These are phyloP conservation scores for Troides oblongomaculatus DNA, from an alignment of 2,888 invertebrate genomes.

Conservation along the genomic window DNA sequence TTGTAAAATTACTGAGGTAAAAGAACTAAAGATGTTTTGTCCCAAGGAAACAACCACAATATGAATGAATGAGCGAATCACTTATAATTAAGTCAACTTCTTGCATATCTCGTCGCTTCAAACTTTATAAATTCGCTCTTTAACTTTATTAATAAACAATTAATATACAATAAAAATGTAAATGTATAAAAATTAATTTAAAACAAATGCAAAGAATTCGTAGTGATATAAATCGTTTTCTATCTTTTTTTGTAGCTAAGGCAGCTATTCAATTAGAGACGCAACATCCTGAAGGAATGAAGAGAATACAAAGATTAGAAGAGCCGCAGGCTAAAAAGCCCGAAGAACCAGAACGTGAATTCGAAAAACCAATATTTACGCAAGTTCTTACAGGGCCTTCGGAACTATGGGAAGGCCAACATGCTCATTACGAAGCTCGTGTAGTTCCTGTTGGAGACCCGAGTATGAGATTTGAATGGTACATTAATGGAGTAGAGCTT, in stretches of 20 bases:
- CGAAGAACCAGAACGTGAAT: conserved; percentile 88
- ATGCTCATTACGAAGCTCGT: conserved; percentile 93
- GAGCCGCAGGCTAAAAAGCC: conserved; percentile 84
- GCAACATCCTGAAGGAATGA: conserved; percentile 96
- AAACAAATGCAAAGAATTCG: not conserved
- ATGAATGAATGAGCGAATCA: too few relatives aligned
- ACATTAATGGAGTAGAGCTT: conserved; percentile 94
- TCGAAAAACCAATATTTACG: conserved; percentile 95
- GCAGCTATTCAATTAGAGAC: conserved; percentile 93
- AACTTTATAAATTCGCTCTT: too few relatives aligned
- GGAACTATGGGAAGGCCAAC: conserved; percentile 94
- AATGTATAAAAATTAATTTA: not conserved
- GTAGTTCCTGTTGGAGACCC: conserved; percentile 97
- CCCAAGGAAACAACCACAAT: too few relatives aligned
- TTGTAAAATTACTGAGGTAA: too few relatives aligned
- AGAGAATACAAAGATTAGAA: conserved; percentile 92
- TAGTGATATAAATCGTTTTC: not conserved
- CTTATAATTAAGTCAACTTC: too few relatives aligned
- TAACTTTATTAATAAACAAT: too few relatives aligned
- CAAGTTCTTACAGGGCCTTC: conserved; percentile 92
- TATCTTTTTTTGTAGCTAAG: conserved; percentile 80
- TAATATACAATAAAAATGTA: too few relatives aligned
- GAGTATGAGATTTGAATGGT: conserved; percentile 96
- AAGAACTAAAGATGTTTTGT: too few relatives aligned
- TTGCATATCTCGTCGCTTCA: too few relatives aligned